Conservation (phyloP, 2,797 vertebrate species). For the Sebastes minor region DNA sequence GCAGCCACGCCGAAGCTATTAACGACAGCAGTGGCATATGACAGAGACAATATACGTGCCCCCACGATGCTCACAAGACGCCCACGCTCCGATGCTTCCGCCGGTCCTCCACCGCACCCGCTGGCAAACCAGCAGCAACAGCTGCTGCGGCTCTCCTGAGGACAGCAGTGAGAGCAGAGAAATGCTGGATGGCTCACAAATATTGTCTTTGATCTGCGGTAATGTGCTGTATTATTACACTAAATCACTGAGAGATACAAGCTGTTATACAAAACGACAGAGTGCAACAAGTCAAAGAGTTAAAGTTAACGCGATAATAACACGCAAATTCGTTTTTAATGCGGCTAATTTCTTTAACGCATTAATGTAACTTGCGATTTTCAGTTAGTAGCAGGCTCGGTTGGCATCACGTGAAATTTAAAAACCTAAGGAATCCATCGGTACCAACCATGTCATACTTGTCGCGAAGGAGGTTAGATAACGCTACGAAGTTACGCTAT, state of each 20-base stretch:
- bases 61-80: slow-evolving; percentile 13
- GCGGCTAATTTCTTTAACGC: no score
- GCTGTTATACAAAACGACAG: not conserved
- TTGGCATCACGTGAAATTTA: no score
- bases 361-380: no score
- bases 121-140: slow-evolving; percentile 7
- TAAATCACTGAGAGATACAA: not conserved
- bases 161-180: not conserved
- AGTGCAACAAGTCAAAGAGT: not conserved
- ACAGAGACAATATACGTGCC: slow-evolving; percentile 38
- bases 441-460: no score
- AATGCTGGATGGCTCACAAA: slow-evolving; percentile 7
- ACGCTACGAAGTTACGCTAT: rapidly evolving
- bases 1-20: slow-evolving; percentile 38
- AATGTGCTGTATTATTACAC: not conserved
- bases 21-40: slow-evolving; percentile 26
- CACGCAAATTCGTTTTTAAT: no score
- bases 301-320: no score
- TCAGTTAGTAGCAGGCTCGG: no score
- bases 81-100: slow-evolving; percentile 37
- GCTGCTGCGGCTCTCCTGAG: slow-evolving; percentile 17
- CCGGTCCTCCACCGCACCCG: slow-evolving; percentile 10
- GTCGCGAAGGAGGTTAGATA: no score
- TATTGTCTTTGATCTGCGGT: slow-evolving; percentile 1
- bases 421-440: no score